phyloP scores from a whole-genome alignment of 2,888 invertebrate species.

The Tigriopus californicus region DNA sequence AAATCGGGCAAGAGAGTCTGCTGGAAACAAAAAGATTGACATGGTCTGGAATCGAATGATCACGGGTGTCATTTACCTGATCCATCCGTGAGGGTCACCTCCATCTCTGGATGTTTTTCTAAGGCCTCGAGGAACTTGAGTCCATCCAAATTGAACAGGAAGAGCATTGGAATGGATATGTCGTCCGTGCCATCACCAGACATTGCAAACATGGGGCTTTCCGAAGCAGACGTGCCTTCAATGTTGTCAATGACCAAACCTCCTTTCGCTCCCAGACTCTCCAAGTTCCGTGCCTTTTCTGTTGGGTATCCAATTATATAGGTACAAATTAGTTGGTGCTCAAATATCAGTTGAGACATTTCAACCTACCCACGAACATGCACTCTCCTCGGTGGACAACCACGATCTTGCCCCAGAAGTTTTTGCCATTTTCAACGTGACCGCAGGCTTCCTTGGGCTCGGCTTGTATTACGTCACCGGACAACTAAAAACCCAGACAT shows the following conservation, averaged over 20 bases:
- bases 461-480: slow-evolving; percentile 42
- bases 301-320: no score
- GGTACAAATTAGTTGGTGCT: not conserved
- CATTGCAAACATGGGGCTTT: slow-evolving; percentile 83
- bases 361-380: slow-evolving; percentile 75
- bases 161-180: slow-evolving; percentile 72
- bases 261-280: slow-evolving; percentile 59
- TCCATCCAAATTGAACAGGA: slow-evolving; percentile 63
- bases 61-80: not conserved
- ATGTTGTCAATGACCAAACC: slow-evolving; percentile 72
- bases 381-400: slow-evolving; percentile 80
- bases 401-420: slow-evolving; percentile 50
- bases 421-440: slow-evolving; percentile 37
- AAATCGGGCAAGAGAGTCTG: no score
- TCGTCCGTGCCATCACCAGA: slow-evolving; percentile 77
- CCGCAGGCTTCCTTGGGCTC: slow-evolving; percentile 45
- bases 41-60: not conserved
- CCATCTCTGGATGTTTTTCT: slow-evolving; percentile 35
- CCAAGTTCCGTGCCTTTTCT: slow-evolving; percentile 45
- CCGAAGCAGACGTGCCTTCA: slow-evolving; percentile 46
- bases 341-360: not conserved
- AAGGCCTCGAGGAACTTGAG: slow-evolving; percentile 42
- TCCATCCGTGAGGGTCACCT: slow-evolving; percentile 30
- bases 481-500: no score
- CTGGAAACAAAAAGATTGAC: no score